Evolutionary conservation across 2,113 vertebrate genomes (phyloP), one percentile per base, ranked within the genome.

Genomic region (Malurus melanocephalus): DNA sequence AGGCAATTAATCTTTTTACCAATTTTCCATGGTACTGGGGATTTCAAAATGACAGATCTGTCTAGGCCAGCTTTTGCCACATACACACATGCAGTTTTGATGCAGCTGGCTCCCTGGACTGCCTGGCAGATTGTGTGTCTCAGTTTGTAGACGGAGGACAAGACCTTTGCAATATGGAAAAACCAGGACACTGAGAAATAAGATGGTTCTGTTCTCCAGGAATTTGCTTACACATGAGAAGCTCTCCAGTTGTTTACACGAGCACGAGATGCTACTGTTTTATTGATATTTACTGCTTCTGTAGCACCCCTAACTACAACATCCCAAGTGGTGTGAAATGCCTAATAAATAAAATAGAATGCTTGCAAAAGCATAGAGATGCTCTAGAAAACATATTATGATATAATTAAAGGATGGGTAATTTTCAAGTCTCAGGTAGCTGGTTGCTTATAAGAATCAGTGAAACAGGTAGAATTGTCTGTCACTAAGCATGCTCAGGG

Each of bases 241-340:
- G 21, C 2, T 81, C 43, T 62, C 30, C 1, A 1, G 53, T 62
- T 69, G 3, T 13, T 71, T 85, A n/a, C 8, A 27, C 0, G 1
- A 62, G 9, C 4, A 30, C 28, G 69, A 65, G 23, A 68, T 19
- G 11, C 12, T 77, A 43, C 18, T 75, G 33, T 26, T 64, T 43
- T 45, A 46, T 13, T 52, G 16, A 18, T 26, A 56, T 55, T 65
- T 77, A 15, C 12, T 48, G 45, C 9, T 66, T 17, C 26, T 85
- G 15, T 48, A 40, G 19, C 21, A 55, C 5, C 5, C 10, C 7
- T 40, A 32, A 24, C 55, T 73, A 55, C 12, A 69, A 20, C 13
- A 32, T 24, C 10, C 30, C 11, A 48, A 61, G 43, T 23, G 14
- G 21, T 26, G 26, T 62, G 33, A 82, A 71, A 81, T 15, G 23